Conservation (phyloP, 1,140 invertebrate species). For the Monochamus saltuarius region DNA sequence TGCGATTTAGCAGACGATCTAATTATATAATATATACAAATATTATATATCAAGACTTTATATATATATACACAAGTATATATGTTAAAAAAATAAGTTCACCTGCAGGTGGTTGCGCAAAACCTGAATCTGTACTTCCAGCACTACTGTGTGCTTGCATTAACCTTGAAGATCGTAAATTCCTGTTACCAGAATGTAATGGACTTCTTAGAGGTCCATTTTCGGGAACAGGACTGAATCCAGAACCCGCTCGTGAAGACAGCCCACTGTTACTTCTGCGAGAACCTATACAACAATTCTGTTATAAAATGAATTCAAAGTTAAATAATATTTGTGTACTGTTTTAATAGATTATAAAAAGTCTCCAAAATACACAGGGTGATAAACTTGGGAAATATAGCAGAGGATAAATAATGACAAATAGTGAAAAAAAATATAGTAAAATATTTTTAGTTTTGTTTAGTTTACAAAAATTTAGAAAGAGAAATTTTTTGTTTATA, state of each 20-base stretch:
- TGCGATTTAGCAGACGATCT: too few species aligned
- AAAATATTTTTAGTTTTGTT: too few species aligned
- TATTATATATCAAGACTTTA: too few species aligned
- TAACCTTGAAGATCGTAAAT: conserved; percentile 35
- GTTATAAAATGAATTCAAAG: background rate
- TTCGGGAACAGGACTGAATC: conserved; percentile 57
- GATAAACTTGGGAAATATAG: too few species aligned
- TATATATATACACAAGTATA: too few species aligned
- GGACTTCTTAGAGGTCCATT: conserved; percentile 40
- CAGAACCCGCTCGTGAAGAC: conserved; percentile 59
- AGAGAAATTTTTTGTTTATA: too few species aligned
- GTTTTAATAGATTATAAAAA: too few species aligned
- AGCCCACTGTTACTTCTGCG: conserved; percentile 59
- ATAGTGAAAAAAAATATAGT: too few species aligned
- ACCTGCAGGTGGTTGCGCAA: conserved; percentile 39
- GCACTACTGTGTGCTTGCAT: conserved; percentile 42
- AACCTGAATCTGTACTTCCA: conserved; percentile 47
- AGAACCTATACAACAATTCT: conserved; percentile 49
- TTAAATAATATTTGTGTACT: background rate
- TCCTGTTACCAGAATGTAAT: conserved; percentile 39
- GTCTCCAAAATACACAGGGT: too few species aligned
- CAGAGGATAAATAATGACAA: too few species aligned
- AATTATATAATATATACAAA: too few species aligned
- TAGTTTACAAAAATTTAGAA: too few species aligned
- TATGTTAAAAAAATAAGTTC: conserved; percentile 14